Conservation (phyloP, 1,140 invertebrate genomes). For the Cotesia vestalis region DNA sequence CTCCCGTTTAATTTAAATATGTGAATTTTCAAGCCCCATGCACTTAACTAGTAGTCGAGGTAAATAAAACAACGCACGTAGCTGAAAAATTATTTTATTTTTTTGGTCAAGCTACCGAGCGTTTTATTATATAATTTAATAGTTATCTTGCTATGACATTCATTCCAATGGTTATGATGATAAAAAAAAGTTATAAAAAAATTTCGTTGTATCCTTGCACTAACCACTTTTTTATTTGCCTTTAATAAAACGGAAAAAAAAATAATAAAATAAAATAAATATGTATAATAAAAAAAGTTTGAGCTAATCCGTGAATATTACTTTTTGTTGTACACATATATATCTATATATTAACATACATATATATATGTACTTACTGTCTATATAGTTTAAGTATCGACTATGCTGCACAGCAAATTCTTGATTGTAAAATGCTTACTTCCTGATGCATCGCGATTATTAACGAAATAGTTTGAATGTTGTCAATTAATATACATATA, state of each 20-base stretch:
- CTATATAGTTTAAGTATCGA: constrained; percentile 12
- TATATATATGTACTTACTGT: neutral
- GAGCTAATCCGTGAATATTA: too few relatives aligned
- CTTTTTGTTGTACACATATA: neutral
- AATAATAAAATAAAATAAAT: neutral
- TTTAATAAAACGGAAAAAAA: too few relatives aligned
- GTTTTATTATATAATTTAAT: constrained; percentile 13
- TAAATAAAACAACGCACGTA: constrained; percentile 19
- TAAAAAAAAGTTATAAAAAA: neutral
- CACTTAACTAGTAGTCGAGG: constrained; percentile 3
- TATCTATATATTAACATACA: neutral
- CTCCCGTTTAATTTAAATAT: constrained; percentile 2
- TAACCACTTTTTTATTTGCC: neutral
- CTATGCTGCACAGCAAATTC: constrained; percentile 19
- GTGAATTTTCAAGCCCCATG: constrained; percentile 14
- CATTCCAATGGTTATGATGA: constrained; percentile 8
- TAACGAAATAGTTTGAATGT: constrained; percentile 22
- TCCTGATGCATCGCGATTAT: constrained; percentile 21
- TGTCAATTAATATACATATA: constrained; percentile 22
- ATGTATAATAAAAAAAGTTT: neutral
- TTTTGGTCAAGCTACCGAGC: constrained; percentile 26
- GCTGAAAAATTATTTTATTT: neutral
- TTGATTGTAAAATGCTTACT: neutral
- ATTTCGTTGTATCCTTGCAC: constrained; percentile 21
- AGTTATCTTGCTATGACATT: constrained; percentile 26